A percentile compares a stretch with the other conserved stretches of the same genome.
Conservation (phyloP, 2,113 vertebrate genomes). For the Rhagologus leucostigma region DNA sequence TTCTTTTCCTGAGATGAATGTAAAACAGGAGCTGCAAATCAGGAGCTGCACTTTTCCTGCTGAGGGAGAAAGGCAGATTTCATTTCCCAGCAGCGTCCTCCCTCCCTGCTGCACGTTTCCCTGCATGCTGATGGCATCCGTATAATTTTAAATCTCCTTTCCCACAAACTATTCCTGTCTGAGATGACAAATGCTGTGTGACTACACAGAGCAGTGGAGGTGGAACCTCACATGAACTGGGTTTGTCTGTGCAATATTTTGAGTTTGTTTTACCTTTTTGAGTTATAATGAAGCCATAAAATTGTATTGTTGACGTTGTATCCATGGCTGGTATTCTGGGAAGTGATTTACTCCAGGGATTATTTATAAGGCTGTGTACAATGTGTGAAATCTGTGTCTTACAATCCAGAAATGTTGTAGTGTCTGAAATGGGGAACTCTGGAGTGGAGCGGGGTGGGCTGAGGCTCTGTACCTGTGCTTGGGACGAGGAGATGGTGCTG, state of each 20-base stretch:
- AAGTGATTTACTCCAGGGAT: background rate
- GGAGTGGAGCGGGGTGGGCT: background rate
- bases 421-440: background rate
- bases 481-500: background rate
- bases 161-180: background rate
- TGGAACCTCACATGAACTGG: background rate
- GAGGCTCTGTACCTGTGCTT: background rate
- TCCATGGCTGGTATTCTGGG: background rate
- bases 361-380: background rate
- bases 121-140: background rate
- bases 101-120: background rate
- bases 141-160: background rate
- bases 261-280: background rate
- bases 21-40: background rate
- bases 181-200: background rate
- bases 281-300: background rate
- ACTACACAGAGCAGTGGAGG: background rate
- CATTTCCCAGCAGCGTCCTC: background rate
- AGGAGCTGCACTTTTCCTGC: background rate
- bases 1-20: background rate
- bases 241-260: slow-evolving; percentile 44
- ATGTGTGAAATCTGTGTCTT: background rate
- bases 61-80: background rate
- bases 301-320: background rate
- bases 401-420: background rate